Percentiles rank a stretch among this genome's conserved stretches.
Conservation (phyloP, 1,140 invertebrate species). For the Aphis gossypii region DNA sequence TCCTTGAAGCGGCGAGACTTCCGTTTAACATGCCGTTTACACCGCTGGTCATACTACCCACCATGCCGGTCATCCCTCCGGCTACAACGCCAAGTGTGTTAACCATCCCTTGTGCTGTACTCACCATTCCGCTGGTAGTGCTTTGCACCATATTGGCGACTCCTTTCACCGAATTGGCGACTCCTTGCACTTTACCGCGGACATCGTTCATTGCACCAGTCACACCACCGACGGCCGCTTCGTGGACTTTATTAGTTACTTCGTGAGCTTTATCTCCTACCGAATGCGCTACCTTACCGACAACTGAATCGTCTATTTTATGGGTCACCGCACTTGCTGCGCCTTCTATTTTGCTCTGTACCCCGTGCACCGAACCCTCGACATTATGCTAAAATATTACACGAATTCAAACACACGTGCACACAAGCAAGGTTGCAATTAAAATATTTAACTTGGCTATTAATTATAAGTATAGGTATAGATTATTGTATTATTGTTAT, state of each 20-base stretch:
- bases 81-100: neutral
- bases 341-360: neutral
- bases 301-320: neutral
- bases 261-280: neutral
- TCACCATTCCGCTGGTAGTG: neutral
- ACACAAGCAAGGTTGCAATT: constrained; percentile 12
- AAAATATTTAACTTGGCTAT: neutral
- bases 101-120: neutral
- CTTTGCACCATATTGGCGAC: neutral
- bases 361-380: neutral
- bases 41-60: neutral
- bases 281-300: neutral
- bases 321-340: neutral
- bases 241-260: neutral
- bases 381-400: neutral
- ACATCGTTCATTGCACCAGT: too few species aligned
- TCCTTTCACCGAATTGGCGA: neutral
- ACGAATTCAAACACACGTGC: neutral
- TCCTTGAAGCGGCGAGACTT: neutral
- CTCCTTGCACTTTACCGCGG: neutral
- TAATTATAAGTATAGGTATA: neutral
- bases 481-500: neutral
- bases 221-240: neutral
- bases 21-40: neutral
- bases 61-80: neutral